Evolutionary conservation across 2,888 invertebrate genomes (phyloP).

Genomic region (Pyrochroa serraticornis): DNA sequence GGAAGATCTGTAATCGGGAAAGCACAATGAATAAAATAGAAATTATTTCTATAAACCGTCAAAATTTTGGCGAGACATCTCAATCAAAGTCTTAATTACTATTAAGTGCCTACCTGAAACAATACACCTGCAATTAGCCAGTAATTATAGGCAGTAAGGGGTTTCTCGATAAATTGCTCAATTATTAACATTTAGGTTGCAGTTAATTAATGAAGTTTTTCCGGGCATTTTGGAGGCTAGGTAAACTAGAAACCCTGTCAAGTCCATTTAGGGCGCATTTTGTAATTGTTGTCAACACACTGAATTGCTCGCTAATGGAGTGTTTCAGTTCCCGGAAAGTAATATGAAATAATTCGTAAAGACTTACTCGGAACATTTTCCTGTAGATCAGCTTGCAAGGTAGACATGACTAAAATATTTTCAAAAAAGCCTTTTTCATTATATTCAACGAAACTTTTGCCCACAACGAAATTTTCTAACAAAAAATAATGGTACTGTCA

Average conservation of each 20-base stretch:
- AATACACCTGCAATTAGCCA: too few species aligned
- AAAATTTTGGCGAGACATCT: too few species aligned
- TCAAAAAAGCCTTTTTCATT: slow-evolving; percentile 24
- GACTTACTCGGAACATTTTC: slow-evolving; percentile 19
- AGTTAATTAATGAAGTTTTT: too few species aligned
- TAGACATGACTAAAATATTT: slow-evolving; percentile 31
- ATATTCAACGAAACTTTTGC: slow-evolving; percentile 13
- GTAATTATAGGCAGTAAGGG: too few species aligned
- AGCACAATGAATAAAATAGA: too few species aligned
- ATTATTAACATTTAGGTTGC: too few species aligned
- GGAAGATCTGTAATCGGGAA: too few species aligned
- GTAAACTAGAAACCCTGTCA: slow-evolving; percentile 9
- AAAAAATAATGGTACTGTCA: slow-evolving; percentile 39
- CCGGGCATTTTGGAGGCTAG: too few species aligned
- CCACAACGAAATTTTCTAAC: slow-evolving; percentile 41
- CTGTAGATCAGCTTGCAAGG: slow-evolving; percentile 3
- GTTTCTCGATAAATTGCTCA: too few species aligned
- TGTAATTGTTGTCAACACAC: slow-evolving; percentile 7
- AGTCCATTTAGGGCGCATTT: slow-evolving; percentile 6
- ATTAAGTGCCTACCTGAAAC: too few species aligned
- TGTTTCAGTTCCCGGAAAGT: slow-evolving; percentile 1
- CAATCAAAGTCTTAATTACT: too few species aligned
- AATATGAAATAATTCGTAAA: neutral
- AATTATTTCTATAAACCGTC: too few species aligned
- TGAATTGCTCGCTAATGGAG: slow-evolving; percentile 10